Percentiles rank a stretch among this genome's conserved stretches.
Evolutionary conservation across 2,888 invertebrate genomes (phyloP).

Genomic region (Mechanitis mazaeus): DNA sequence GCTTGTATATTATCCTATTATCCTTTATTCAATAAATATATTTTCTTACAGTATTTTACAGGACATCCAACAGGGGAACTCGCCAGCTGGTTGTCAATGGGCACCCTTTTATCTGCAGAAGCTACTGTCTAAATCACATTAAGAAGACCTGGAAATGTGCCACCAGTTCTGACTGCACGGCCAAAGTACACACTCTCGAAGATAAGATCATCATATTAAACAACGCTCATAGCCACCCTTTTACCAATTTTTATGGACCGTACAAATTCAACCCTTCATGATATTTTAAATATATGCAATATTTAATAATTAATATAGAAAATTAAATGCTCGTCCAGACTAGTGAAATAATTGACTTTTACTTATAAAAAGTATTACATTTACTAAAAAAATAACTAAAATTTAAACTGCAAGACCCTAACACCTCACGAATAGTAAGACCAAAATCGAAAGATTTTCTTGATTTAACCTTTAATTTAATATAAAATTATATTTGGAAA

Average conservation of each 20-base stretch:
- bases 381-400: too few species aligned
- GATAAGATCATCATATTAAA: slow-evolving; percentile 46
- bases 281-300: neutral
- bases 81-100: slow-evolving; percentile 53
- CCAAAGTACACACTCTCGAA: slow-evolving; percentile 53
- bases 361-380: too few species aligned
- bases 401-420: too few species aligned
- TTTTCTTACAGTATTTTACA: slow-evolving; percentile 51
- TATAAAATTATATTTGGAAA: too few species aligned
- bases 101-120: slow-evolving; percentile 54
- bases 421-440: too few species aligned
- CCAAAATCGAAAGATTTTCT: too few species aligned
- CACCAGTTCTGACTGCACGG: slow-evolving; percentile 50
- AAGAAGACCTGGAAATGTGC: slow-evolving; percentile 62
- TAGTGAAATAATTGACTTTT: neutral
- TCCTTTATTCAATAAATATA: neutral
- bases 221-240: slow-evolving; percentile 49
- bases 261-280: neutral
- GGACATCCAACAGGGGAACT: slow-evolving; percentile 50
- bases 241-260: slow-evolving; percentile 15
- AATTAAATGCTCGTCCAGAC: neutral
- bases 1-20: slow-evolving; percentile 2
- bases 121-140: slow-evolving; percentile 48
- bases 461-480: too few species aligned
- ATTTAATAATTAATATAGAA: neutral